These are phyloP conservation scores for Paedocypris sp. DNA, from an alignment of 2,113 vertebrate species.

Conservation along the genomic window DNA sequence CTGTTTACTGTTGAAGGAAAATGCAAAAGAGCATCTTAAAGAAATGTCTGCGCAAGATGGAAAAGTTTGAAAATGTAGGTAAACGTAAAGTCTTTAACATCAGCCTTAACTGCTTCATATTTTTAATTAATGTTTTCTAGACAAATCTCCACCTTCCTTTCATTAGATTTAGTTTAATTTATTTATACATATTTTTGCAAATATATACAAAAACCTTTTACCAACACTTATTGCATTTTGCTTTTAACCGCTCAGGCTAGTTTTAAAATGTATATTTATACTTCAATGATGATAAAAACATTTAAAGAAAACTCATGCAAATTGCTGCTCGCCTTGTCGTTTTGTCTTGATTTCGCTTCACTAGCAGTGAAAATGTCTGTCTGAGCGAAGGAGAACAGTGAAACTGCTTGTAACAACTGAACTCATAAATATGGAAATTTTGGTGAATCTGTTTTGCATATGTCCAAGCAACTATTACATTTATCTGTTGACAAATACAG, in stretches of 20 bases:
- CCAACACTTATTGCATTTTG: neutral
- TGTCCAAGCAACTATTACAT: neutral
- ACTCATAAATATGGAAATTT: neutral
- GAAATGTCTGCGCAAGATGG: neutral
- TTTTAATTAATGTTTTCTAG: no score
- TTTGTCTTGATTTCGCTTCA: neutral
- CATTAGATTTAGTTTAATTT: no score
- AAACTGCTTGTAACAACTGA: conserved; percentile 6
- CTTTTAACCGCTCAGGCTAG: neutral
- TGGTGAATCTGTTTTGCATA: neutral
- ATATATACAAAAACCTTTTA: no score
- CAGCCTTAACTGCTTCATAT: no score
- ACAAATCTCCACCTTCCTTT: no score
- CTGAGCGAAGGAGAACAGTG: neutral
- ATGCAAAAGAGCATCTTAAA: neutral
- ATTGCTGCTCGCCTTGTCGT: neutral
- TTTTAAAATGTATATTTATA: neutral
- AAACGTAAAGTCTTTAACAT: no score
- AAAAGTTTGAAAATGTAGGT: neutral
- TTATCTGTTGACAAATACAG: no score
- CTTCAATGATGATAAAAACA: neutral
- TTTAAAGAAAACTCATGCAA: neutral
- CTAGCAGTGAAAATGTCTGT: neutral
- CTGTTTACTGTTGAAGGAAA: neutral
- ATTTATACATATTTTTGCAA: no score